Base-by-base conservation (phyloP, 2,797 vertebrate species). In the Anguilla anguilla region DNA sequence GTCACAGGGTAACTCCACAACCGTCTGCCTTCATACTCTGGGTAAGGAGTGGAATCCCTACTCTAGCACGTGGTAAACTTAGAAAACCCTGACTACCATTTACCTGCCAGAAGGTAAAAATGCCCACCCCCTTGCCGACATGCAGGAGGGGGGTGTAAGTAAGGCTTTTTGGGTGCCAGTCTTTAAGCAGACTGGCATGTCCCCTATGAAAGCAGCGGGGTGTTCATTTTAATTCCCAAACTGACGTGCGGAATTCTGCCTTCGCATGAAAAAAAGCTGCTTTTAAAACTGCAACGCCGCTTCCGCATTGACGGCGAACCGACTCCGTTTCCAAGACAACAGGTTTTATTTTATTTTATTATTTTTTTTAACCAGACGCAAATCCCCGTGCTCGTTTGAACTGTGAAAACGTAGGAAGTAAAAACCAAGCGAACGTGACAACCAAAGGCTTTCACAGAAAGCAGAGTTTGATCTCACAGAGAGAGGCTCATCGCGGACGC, bases 161-260 rank as follows among this genome's bases (percentile, higher is more conserved):
- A 88, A 43, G 93, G 93, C 94, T 94, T 31, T 89, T 90, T 94
- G 94, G 94, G 94, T 95, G 94, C 94, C 92, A 93, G 93, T 95
- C 93, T 94, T 91, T 84, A 28, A 4, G 31, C 59, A 9, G 10
- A 28, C 25, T 11, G 53, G 0, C 10, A 9, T 43, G 51, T 43
- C 83, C 15, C 64, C 77, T 64, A 72, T 57, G 39, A 79, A 81
- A 81, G 43, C 57, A 88, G 43, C 0, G 17, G 28, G 83, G 61
- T 43, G 43, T 74, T 88, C 46, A 28, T 67, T 69, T 25, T 69
- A 51, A 67, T 43, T 72, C 77, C 64, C 83, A 19, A 67, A 83
- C 67, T 43, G 9, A 59, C 31, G 72, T 28, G 13, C 31, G 0
- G 43, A 51, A 28, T 69, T 69, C 61, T 59, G 53, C 28, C 49